phyloP scores from a whole-genome alignment of 2,113 vertebrate species.

The Sinocyclocheilus anshuiensis region DNA sequence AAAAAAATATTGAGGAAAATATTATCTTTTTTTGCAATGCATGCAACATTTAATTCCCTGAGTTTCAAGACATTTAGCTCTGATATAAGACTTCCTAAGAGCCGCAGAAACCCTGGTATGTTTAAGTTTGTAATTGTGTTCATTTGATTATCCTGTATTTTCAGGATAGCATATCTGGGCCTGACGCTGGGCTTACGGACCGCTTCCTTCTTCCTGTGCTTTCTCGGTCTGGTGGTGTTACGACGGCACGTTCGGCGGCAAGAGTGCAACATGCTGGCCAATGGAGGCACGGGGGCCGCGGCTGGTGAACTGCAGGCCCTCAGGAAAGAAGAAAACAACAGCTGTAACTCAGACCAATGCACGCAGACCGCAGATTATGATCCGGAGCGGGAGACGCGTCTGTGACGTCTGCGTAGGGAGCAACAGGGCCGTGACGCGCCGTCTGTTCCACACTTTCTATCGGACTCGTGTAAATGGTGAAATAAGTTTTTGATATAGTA shows the following conservation, averaged over 20 bases:
- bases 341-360: conserved; percentile 69
- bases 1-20: not conserved
- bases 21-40: not conserved
- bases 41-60: not conserved
- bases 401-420: conserved; percentile 69
- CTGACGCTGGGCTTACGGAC: conserved; percentile 84
- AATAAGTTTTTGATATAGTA: conserved; percentile 45
- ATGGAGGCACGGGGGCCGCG: conserved; percentile 54
- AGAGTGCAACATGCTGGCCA: conserved; percentile 66
- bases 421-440: not conserved
- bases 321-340: conserved; percentile 74
- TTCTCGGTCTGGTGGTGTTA: conserved; percentile 79
- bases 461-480: conserved; percentile 57
- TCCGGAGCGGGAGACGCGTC: conserved; percentile 83
- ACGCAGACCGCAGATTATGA: conserved; percentile 71
- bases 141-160: not conserved
- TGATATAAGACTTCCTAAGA: too few species aligned
- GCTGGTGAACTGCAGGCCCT: conserved; percentile 68
- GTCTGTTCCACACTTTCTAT: conserved; percentile 54
- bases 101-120: not conserved
- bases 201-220: conserved; percentile 82
- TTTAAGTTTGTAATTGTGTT: not conserved
- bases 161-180: conserved; percentile 86
- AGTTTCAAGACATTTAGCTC: not conserved
- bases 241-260: conserved; percentile 73